Percentiles rank a stretch among this genome's conserved stretches.
These are phyloP conservation scores for Amblyraja radiata DNA, from an alignment of 2,797 vertebrate genomes.

Conservation along the genomic window DNA sequence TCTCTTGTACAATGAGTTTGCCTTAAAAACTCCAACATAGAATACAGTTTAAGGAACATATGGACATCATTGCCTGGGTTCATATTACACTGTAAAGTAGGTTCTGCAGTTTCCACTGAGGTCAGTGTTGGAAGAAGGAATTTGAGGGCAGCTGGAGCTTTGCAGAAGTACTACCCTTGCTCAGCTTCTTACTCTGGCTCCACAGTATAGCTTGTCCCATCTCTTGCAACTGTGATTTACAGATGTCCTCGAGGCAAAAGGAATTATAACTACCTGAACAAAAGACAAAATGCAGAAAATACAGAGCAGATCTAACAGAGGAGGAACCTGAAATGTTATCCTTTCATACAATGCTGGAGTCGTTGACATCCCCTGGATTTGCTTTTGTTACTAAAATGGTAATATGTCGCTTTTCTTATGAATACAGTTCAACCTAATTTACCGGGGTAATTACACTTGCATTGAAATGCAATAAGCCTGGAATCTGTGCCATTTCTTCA, in stretches of 20 bases:
- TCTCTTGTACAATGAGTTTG: not conserved
- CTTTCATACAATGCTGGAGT: not conserved
- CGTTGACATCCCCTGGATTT: not conserved
- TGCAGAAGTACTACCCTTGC: not conserved
- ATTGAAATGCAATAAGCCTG: not conserved
- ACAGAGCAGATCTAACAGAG: not conserved
- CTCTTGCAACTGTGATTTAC: not conserved
- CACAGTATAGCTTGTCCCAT: not conserved
- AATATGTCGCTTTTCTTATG: not conserved
- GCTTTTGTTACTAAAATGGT: not conserved
- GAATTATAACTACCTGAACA: not conserved
- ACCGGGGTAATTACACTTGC: not conserved
- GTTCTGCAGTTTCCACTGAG: slow-evolving; percentile 34
- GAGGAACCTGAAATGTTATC: not conserved
- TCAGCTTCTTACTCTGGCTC: not conserved
- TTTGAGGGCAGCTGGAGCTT: not conserved
- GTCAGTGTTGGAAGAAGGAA: slow-evolving; percentile 15
- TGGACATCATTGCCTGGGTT: slow-evolving; percentile 13
- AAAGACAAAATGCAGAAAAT: slow-evolving; percentile 11
- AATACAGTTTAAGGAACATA: slow-evolving; percentile 15
- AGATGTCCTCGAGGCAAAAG: not conserved
- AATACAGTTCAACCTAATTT: not conserved
- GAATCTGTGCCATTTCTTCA: not conserved
- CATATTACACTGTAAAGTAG: slow-evolving; percentile 28
- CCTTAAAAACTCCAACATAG: slow-evolving; percentile 19